Percentiles rank a stretch among this genome's conserved stretches.
Evolutionary conservation across 2,113 vertebrate species (phyloP).

Genomic region (Xiphorhynchus elegans): DNA sequence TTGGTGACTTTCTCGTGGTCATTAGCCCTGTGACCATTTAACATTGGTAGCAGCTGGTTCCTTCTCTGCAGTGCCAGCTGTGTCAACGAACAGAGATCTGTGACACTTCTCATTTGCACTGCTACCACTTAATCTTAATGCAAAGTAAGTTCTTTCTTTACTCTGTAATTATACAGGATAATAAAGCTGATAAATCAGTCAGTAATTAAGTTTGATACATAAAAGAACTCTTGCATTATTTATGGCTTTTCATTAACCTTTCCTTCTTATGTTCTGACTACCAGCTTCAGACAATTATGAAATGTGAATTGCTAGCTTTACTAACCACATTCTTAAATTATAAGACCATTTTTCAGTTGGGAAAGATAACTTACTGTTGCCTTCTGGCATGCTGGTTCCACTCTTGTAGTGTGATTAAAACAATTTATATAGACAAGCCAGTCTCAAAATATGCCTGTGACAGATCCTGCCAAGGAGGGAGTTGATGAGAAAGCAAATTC

Average conservation of each 20-base stretch:
- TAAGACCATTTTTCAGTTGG: background rate
- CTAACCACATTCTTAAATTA: background rate
- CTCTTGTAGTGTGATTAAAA: background rate
- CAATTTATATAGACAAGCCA: background rate
- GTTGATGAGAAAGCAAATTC: background rate
- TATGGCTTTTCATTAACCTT: slow-evolving; percentile 38
- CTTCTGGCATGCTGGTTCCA: background rate
- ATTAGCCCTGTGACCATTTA: background rate
- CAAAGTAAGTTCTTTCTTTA: background rate
- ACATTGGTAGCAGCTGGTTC: background rate
- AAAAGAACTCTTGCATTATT: background rate
- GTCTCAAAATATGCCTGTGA: background rate
- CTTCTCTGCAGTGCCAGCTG: background rate
- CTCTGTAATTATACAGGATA: background rate
- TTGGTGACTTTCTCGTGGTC: background rate
- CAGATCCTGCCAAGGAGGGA: background rate
- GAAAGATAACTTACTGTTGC: background rate
- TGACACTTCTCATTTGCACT: background rate
- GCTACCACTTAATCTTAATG: background rate
- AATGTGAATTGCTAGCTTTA: background rate
- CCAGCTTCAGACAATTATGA: background rate
- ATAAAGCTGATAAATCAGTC: background rate
- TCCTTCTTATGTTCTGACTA: background rate
- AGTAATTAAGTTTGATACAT: background rate
- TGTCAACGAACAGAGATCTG: background rate